These are phyloP conservation scores for Haliaeetus leucogaster DNA, from an alignment of 2,113 vertebrate species.

Conservation along the genomic window DNA sequence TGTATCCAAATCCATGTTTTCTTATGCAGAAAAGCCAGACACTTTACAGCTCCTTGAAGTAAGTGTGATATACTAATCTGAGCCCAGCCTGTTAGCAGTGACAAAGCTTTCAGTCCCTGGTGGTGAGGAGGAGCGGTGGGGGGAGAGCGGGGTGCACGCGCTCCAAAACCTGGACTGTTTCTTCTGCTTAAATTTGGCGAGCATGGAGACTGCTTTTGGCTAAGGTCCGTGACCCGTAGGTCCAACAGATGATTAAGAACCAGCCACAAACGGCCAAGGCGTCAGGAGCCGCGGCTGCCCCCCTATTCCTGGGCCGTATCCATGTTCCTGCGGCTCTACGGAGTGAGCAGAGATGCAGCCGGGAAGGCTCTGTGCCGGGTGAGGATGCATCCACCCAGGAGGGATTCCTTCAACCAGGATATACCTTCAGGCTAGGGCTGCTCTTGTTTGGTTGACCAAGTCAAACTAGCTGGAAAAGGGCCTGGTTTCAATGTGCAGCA, in stretches of 20 bases:
- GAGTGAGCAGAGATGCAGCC: background rate
- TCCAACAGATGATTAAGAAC: background rate
- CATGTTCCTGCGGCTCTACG: fast-evolving
- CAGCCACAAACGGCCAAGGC: background rate
- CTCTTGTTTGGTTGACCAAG: background rate
- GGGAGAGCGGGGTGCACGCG: fast-evolving
- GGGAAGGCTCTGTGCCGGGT: background rate
- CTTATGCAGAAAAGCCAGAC: background rate
- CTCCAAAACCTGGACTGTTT: background rate
- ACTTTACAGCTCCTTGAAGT: background rate
- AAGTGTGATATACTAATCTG: background rate
- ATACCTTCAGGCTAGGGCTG: background rate
- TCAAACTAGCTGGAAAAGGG: background rate
- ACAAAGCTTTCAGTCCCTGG: background rate
- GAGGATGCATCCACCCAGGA: background rate
- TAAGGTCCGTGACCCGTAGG: background rate
- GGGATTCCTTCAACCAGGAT: background rate
- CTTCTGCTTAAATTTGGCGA: background rate
- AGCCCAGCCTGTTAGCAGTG: background rate
- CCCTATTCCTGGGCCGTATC: background rate
- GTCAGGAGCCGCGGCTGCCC: background rate
- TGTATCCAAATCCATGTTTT: background rate
- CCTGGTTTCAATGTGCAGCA: background rate
- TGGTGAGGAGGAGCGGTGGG: background rate
- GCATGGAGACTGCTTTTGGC: background rate